A percentile compares a stretch with the other conserved stretches of the same genome.
phyloP scores from a whole-genome alignment of 2,113 vertebrate species.

The Tretioscincus oriximinensis region DNA sequence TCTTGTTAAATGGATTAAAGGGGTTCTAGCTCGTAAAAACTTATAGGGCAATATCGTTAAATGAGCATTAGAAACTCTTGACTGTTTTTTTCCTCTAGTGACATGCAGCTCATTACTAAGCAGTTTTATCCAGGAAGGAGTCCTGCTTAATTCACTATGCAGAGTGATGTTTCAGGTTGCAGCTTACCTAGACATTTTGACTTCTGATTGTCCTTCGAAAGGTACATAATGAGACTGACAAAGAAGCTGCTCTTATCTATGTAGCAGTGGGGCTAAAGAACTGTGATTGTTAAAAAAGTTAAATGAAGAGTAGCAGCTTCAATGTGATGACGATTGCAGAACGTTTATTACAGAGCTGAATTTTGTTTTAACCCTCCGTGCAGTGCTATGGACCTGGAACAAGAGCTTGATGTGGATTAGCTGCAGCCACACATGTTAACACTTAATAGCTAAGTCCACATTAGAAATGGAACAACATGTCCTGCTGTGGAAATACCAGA shows the following conservation, averaged over 20 bases:
- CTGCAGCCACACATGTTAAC: too few species aligned
- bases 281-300: background rate
- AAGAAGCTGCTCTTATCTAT: background rate
- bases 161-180: background rate
- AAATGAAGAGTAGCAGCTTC: background rate
- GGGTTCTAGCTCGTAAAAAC: background rate
- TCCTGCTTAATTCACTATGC: background rate
- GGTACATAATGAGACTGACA: background rate
- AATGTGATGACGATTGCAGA: background rate
- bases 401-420: background rate
- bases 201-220: background rate
- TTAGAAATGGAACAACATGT: too few species aligned
- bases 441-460: too few species aligned
- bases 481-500: too few species aligned
- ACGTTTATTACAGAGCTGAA: background rate
- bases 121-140: background rate
- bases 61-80: background rate
- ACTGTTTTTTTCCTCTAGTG: background rate
- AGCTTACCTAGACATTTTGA: background rate
- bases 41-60: too few species aligned
- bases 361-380: conserved; percentile 1
- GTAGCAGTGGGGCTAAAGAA: background rate
- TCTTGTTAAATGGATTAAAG: background rate
- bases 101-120: background rate
- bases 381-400: background rate